Evolutionary conservation across 2,888 invertebrate genomes (phyloP), one percentile per base, ranked within the genome.

Genomic region (Achlya flavicornis): DNA sequence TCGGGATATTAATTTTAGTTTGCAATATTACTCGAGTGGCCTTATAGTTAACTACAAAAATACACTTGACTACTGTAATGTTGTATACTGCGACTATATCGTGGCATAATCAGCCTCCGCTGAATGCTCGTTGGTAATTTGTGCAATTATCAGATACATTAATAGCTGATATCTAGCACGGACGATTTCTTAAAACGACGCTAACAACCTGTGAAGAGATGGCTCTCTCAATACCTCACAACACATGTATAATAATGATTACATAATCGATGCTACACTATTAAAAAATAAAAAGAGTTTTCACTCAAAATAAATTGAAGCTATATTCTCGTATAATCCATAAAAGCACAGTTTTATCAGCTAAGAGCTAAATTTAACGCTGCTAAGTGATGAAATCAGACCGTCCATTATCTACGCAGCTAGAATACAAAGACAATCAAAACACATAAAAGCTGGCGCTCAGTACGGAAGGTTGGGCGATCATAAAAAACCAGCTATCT

Each of bases 61-160:
- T n/a, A 14, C 43, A 0, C 16, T 48, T n/a, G 16, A 14, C 66
- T 57, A 65, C 26, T 65, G 59, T 62, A 59, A 10, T 5, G 10
- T 14, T 60, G 57, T 64, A 48, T 19, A 10, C 53, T 53, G 19
- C 7, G 53, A 16, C 53, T 19, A 19, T 53, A 53, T 53, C 53
- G 63, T 64, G 64, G 69, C 69, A 63, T 65, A 72, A 65, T 70
- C 69, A 74, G 72, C 68, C 63, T 63, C 66, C 67, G 64, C 64
- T 68, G 66, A 69, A 64, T 64, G 65, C 63, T 65, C 61, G 53
- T 53, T 72, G 74, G 74, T 80, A 83, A 81, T 83, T 73, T 53
- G 77, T 73, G 74, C 78, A 81, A 83, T 85, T 84, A 83, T 72
- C 75, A 74, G 82, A 79, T 81, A 76, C 78, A 76, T 74, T 79